Evolutionary conservation across 53 echinoderm and acorn worm species (phyloP).

Genomic region (Astropecten irregularis): DNA sequence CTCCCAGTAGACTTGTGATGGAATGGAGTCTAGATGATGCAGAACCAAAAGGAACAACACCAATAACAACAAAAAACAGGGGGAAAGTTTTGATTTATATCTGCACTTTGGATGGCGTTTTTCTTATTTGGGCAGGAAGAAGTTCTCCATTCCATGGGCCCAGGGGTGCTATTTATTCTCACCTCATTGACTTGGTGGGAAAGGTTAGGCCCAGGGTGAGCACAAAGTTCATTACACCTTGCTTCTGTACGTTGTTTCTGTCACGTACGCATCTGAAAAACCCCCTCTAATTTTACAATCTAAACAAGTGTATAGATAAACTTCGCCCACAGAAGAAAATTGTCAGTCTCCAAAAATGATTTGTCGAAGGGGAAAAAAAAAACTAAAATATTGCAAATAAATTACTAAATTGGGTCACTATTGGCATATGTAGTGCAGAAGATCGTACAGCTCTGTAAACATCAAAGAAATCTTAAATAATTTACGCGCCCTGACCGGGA

Average conservation of each 20-base stretch:
- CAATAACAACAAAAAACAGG: neutral
- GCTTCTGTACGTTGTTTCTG: neutral
- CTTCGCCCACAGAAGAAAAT: too few species aligned
- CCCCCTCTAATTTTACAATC: too few species aligned
- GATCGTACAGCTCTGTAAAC: neutral
- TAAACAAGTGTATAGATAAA: too few species aligned
- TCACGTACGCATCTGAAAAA: constrained; percentile 34
- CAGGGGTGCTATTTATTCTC: constrained; percentile 18
- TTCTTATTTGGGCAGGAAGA: too few species aligned
- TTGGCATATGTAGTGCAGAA: neutral
- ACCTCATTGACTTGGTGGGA: neutral
- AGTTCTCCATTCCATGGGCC: constrained; percentile 28
- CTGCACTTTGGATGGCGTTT: neutral
- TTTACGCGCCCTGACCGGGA: neutral
- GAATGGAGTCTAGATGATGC: too few species aligned
- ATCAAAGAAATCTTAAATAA: neutral
- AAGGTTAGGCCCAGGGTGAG: too few species aligned
- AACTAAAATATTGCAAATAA: neutral
- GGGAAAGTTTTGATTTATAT: neutral
- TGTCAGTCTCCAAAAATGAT: too few species aligned
- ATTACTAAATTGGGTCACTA: neutral
- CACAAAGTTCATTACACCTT: neutral
- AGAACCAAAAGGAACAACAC: too few species aligned
- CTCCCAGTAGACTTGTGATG: constrained; percentile 7
- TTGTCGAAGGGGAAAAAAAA: too few species aligned